Evolutionary conservation across 2,797 vertebrate species (phyloP).

Genomic region (Echiichthys vipera): DNA sequence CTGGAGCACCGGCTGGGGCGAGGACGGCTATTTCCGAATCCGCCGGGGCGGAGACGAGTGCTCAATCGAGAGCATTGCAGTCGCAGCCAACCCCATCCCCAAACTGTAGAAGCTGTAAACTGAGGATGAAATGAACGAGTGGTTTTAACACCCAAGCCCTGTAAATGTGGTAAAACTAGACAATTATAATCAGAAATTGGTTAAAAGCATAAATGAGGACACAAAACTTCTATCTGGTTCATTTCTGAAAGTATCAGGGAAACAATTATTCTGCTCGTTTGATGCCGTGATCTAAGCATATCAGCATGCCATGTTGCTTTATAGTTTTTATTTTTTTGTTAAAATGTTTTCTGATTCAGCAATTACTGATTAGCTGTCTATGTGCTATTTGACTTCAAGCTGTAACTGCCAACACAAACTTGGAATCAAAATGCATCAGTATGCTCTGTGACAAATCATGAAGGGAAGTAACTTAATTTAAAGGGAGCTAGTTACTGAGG

Average conservation of each 20-base stretch:
- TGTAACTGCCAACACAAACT: constrained; percentile 28
- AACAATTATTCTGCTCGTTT: neutral
- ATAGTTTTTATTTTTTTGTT: neutral
- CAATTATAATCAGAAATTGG: neutral
- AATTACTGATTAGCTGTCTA: neutral
- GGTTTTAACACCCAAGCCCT: neutral
- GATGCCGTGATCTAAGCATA: neutral
- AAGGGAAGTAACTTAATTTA: neutral
- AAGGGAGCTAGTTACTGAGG: constrained; percentile 34
- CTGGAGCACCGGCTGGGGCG: constrained; percentile 92
- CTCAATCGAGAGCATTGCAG: constrained; percentile 93
- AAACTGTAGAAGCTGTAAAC: constrained; percentile 77
- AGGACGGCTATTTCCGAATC: constrained; percentile 94
- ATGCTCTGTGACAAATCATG: neutral
- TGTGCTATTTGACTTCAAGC: neutral
- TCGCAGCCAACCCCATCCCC: constrained; percentile 88
- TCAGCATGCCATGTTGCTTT: neutral
- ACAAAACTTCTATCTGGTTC: neutral
- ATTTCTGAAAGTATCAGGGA: neutral
- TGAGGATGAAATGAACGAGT: neutral
- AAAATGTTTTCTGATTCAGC: neutral
- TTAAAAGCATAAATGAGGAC: neutral
- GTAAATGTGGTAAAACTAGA: neutral
- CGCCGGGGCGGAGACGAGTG: constrained; percentile 93
- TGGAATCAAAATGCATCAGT: neutral